Evolutionary conservation across 2,888 invertebrate species (phyloP), one percentile per base, ranked within the genome.

Genomic region (Cecidostiba fungosa): DNA sequence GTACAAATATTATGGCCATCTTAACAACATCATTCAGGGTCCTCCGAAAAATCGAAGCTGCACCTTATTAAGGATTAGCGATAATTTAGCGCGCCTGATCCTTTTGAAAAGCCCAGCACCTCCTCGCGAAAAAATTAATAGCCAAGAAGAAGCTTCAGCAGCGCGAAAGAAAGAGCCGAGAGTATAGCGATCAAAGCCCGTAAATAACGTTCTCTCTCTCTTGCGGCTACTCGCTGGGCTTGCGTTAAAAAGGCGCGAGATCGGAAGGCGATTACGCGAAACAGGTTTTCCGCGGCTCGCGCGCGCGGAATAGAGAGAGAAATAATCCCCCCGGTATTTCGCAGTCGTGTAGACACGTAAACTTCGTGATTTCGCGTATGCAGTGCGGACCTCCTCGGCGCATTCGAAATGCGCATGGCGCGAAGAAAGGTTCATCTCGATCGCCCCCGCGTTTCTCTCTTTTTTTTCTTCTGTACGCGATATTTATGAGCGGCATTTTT

Each of bases 231-330:
- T n/a, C 39, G 32, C 16, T 36, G 39, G 39, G 32, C n/a, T 26
- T 29, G 54, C 26, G 43, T 80, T 77, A 82, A 82, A 85, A 82
- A 82, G 72, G 23, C 50, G 26, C 70, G n/a, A 84, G 84, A 86
- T 86, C 81, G 29, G 82, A 74, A 84, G 86, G 74, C 82, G 86
- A 84, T 86, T 86, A 81, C 84, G 26, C 50, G 84, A 77, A 86
- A 86, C 86, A 80, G 86, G 86, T 86, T 86, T 86, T 85, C 82
- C 86, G 77, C 83, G 80, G 54, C 43, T n/a, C 23, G 54, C 23
- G 62, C 81, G 32, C 36, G 43, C 3, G 5, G 19, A 14, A 19
- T 54, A 50, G 76, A n/a, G 59, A 59, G 23, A 85, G 80, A 85
- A 81, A 77, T 85, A 85, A 85, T 85, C 83, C 62, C 50, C 54